Evolutionary conservation across 2,888 invertebrate genomes (phyloP).

Genomic region (Zygaena filipendulae): DNA sequence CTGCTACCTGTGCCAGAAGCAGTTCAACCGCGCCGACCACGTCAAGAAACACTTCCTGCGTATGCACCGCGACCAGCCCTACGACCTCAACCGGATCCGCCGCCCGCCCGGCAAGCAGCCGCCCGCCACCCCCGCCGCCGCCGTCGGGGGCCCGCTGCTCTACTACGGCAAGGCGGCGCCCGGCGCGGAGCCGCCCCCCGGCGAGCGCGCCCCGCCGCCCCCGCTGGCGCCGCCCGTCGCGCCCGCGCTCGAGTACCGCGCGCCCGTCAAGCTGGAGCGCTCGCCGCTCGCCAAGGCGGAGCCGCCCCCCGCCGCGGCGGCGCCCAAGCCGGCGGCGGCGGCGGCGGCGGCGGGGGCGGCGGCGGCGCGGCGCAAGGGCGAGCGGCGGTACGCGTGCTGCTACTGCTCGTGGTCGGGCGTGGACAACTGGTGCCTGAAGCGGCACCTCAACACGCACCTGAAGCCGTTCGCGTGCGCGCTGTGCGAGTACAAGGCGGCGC

Average conservation of each 20-base stretch:
- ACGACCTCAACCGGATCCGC: constrained; percentile 85
- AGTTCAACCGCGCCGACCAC: constrained; percentile 94
- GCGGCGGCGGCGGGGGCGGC: constrained; percentile 27
- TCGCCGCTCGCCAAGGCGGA: constrained; percentile 44
- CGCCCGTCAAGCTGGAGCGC: constrained; percentile 46
- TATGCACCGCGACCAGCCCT: constrained; percentile 91
- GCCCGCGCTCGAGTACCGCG: constrained; percentile 21
- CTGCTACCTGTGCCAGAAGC: constrained; percentile 92
- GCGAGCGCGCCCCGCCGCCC: constrained; percentile 20
- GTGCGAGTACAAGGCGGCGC: constrained; percentile 93
- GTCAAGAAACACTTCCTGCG: constrained; percentile 93
- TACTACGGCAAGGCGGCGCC: constrained; percentile 11
- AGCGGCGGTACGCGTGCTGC: constrained; percentile 85
- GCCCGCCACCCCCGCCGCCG: constrained; percentile 29
- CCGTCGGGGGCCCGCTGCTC: constrained; percentile 19
- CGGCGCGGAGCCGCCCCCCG: constrained; percentile 25
- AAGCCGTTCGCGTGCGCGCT: constrained; percentile 91
- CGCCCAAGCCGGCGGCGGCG: constrained; percentile 25
- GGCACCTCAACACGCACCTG: constrained; percentile 92
- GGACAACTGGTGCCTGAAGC: constrained; percentile 93
- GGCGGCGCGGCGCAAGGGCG: constrained; percentile 51
- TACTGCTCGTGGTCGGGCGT: constrained; percentile 94
- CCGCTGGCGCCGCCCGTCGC: constrained; percentile 20
- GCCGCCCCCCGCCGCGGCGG: constrained; percentile 19
- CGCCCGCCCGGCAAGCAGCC: constrained; percentile 71